Conservation (phyloP, 2,888 invertebrate species). For the Pseudococcus longispinus region DNA sequence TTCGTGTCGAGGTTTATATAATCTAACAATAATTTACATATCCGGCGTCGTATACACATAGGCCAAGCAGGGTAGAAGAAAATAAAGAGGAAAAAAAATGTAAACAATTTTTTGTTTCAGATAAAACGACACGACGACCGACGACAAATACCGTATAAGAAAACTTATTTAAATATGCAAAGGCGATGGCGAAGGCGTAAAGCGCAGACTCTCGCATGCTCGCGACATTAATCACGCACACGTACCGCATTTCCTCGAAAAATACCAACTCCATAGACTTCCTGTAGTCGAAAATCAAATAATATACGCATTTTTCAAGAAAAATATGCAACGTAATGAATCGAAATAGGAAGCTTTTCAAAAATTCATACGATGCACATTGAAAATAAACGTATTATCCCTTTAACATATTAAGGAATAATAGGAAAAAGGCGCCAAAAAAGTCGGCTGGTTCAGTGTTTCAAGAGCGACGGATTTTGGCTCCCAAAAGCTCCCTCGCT, state of each 20-base stretch:
- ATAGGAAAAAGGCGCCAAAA: conserved; percentile 1
- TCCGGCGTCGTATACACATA: not conserved
- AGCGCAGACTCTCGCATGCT: not conserved
- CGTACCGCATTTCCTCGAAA: conserved; percentile 1
- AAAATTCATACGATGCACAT: not conserved
- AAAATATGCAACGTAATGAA: not conserved
- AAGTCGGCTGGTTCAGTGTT: not conserved
- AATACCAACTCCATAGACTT: not conserved
- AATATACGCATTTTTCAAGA: not conserved
- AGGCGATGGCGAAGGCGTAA: conserved; percentile 6
- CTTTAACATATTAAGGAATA: not conserved
- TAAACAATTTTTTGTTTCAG: not conserved
- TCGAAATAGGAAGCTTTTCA: not conserved
- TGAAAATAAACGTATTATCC: not conserved
- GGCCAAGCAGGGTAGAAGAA: not conserved
- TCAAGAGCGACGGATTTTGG: not conserved
- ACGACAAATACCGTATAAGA: not conserved
- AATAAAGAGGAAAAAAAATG: not conserved
- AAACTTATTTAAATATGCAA: conserved; percentile 26
- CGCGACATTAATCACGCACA: not conserved
- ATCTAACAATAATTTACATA: conserved; percentile 24
- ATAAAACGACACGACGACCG: not conserved
- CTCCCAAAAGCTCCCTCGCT: too few relatives aligned
- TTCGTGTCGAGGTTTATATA: conserved; percentile 22
- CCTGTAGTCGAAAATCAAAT: not conserved